phyloP scores from a whole-genome alignment of 64 coral and sea anemone genomes.

The Platygyra sinensis region DNA sequence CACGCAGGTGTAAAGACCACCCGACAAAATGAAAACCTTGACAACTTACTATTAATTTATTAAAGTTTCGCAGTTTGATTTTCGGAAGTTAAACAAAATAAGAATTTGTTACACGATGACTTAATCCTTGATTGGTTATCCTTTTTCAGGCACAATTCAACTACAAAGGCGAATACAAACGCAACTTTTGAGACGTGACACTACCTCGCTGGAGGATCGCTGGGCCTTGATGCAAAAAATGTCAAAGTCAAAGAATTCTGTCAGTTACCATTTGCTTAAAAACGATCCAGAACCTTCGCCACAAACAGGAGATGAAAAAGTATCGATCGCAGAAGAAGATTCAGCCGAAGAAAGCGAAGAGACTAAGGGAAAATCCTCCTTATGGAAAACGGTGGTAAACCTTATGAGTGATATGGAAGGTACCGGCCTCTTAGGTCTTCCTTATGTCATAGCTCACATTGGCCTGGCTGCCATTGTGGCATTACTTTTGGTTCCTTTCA shows the following conservation, averaged over 20 bases:
- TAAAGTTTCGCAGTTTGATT: too few relatives aligned
- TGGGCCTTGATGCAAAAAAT: too few relatives aligned
- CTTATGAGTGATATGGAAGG: constrained; percentile 39
- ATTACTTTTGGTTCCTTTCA: constrained; percentile 15
- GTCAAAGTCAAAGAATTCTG: not conserved
- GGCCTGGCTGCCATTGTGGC: constrained; percentile 10
- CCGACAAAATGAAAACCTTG: too few relatives aligned
- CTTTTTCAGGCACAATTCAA: too few relatives aligned
- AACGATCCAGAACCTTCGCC: not conserved
- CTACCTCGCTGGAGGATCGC: too few relatives aligned
- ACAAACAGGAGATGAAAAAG: not conserved
- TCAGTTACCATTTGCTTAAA: not conserved
- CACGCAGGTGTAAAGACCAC: too few relatives aligned
- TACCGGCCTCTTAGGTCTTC: constrained; percentile 40
- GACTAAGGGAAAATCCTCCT: not conserved
- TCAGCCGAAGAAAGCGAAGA: not conserved
- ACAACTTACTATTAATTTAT: too few relatives aligned
- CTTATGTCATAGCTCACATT: constrained; percentile 23
- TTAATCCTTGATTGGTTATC: too few relatives aligned
- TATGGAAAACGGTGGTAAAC: constrained; percentile 32
- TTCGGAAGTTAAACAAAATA: too few relatives aligned
- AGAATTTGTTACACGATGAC: too few relatives aligned
- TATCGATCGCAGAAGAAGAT: not conserved
- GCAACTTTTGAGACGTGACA: too few relatives aligned
- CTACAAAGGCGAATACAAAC: too few relatives aligned